A percentile compares a stretch with the other conserved stretches of the same genome.
These are phyloP conservation scores for Paradoxurus hermaphroditus DNA, from an alignment of 2,113 vertebrate species.

Conservation along the genomic window DNA sequence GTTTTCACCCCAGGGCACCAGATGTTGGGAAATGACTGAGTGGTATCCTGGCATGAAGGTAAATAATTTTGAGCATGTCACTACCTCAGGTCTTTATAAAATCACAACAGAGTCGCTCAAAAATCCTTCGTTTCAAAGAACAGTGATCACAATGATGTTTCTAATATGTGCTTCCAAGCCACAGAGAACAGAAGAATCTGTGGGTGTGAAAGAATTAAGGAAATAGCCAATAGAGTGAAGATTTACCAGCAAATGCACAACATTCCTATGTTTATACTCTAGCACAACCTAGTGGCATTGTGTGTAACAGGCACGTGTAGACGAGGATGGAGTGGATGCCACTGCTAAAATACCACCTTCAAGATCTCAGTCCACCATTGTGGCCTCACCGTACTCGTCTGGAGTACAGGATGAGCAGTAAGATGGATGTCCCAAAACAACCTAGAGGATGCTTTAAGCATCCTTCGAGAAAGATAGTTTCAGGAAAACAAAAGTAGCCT, in stretches of 20 bases:
- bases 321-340: accelerated
- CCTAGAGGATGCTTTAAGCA: background rate
- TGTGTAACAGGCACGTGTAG: background rate
- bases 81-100: background rate
- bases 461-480: background rate
- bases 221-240: background rate
- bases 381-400: background rate
- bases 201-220: background rate
- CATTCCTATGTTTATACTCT: background rate
- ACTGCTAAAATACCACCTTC: background rate
- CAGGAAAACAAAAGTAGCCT: background rate
- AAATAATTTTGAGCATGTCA: background rate
- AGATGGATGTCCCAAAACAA: background rate
- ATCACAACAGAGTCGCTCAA: background rate
- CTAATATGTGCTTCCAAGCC: background rate
- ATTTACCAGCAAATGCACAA: background rate
- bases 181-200: background rate
- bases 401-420: background rate
- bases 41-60: background rate
- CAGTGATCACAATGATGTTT: background rate
- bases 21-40: background rate
- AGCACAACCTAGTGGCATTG: slow-evolving; percentile 65
- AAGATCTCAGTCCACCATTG: background rate
- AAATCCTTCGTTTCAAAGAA: background rate
- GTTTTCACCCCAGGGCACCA: background rate